These are phyloP conservation scores for Lerista edwardsae DNA, from an alignment of 2,797 vertebrate species.

Conservation along the genomic window DNA sequence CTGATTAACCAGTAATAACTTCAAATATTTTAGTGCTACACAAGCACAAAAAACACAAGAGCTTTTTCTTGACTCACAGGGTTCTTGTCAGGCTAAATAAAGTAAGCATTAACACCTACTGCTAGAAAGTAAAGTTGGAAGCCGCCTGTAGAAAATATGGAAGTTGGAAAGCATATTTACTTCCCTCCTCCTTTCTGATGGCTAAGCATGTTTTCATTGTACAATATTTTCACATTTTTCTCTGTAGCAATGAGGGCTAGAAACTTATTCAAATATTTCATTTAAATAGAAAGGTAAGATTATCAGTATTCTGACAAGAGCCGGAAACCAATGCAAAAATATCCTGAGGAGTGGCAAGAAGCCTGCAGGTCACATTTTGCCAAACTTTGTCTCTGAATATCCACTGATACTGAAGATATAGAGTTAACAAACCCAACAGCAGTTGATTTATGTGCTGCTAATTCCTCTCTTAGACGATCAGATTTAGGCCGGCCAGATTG, in stretches of 20 bases:
- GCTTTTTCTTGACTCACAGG: neutral
- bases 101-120: neutral
- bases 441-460: conserved; percentile 65
- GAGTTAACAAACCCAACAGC: conserved; percentile 27
- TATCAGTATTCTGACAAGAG: neutral
- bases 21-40: neutral
- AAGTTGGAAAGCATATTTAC: neutral
- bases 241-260: neutral
- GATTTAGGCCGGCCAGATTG: conserved; percentile 66
- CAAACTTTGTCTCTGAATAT: neutral
- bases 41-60: neutral
- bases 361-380: neutral
- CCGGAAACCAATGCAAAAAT: neutral
- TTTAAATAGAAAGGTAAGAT: neutral
- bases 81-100: neutral
- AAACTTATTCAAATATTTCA: neutral
- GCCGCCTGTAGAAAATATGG: neutral
- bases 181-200: neutral
- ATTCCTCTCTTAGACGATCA: conserved; percentile 63
- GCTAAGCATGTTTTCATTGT: neutral
- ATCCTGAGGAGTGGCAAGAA: neutral
- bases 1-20: neutral
- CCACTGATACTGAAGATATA: conserved; percentile 23
- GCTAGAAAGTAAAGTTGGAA: neutral
- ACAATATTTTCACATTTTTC: neutral